Evolutionary conservation across 2,113 vertebrate species (phyloP).

Genomic region (Mohoua ochrocephala): DNA sequence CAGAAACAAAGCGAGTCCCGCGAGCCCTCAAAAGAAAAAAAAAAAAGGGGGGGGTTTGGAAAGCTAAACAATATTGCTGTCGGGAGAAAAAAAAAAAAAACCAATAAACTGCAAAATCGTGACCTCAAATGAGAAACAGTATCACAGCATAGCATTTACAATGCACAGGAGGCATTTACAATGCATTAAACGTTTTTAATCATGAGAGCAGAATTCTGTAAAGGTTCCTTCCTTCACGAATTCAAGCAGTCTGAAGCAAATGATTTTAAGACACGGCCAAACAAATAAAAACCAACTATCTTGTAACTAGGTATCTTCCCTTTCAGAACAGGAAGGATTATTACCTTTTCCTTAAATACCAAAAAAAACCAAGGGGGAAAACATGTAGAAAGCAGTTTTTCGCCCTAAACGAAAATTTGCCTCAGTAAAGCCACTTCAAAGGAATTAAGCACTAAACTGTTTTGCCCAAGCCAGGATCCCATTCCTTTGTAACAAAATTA

Average conservation of each 20-base stretch:
- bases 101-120: rapidly evolving
- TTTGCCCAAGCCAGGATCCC: rapidly evolving
- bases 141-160: rapidly evolving
- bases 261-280: rapidly evolving
- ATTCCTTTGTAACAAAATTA: rapidly evolving
- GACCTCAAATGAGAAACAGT: rapidly evolving
- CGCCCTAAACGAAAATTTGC: rapidly evolving
- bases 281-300: rapidly evolving
- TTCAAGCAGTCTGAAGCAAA: rapidly evolving
- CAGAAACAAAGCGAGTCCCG: rapidly evolving
- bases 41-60: rapidly evolving
- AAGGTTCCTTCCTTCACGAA: rapidly evolving
- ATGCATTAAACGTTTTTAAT: rapidly evolving
- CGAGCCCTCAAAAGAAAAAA: rapidly evolving
- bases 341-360: rapidly evolving
- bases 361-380: rapidly evolving
- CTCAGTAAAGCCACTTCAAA: rapidly evolving
- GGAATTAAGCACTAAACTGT: rapidly evolving
- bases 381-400: rapidly evolving
- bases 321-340: rapidly evolving
- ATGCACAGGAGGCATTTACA: rapidly evolving
- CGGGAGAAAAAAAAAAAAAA: rapidly evolving
- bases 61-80: rapidly evolving
- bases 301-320: rapidly evolving
- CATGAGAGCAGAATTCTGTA: rapidly evolving